phyloP scores from a whole-genome alignment of 2,888 invertebrate genomes.

The Syrphus vitripennis region DNA sequence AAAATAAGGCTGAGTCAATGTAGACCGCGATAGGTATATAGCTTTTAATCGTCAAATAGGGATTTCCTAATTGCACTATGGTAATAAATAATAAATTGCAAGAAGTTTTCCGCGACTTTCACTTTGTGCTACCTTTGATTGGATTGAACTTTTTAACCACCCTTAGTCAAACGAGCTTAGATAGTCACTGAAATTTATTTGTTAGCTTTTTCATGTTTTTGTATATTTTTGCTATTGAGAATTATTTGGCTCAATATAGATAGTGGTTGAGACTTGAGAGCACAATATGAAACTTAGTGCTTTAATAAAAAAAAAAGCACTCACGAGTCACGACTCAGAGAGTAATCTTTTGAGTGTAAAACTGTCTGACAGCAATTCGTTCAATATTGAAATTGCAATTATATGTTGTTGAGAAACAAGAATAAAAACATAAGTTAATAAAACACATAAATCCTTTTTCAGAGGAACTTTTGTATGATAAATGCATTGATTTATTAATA shows the following conservation, averaged over 20 bases:
- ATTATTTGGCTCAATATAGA: constrained; percentile 4
- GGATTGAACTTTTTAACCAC: constrained; percentile 19
- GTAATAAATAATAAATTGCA: constrained; percentile 12
- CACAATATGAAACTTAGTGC: neutral
- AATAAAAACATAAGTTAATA: too few species aligned
- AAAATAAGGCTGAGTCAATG: constrained; percentile 13
- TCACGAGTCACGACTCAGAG: neutral
- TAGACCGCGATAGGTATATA: constrained; percentile 28
- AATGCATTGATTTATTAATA: neutral
- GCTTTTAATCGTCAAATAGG: constrained; percentile 16
- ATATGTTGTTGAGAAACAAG: neutral
- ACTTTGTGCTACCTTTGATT: neutral
- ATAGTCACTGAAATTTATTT: constrained; percentile 53
- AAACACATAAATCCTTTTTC: neutral
- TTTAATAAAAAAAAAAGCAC: neutral
- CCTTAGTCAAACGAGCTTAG: constrained; percentile 54
- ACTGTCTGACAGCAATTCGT: neutral
- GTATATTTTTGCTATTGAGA: constrained; percentile 21
- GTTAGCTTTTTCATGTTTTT: constrained; percentile 39
- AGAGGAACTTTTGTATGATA: too few species aligned
- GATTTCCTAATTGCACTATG: constrained; percentile 22
- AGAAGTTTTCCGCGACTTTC: constrained; percentile 40
- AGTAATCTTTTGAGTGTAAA: neutral
- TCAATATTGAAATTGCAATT: neutral
- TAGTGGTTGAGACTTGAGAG: neutral